These are phyloP conservation scores for Hymenochirus boettgeri DNA, from an alignment of 2,113 vertebrate species.

Conservation along the genomic window DNA sequence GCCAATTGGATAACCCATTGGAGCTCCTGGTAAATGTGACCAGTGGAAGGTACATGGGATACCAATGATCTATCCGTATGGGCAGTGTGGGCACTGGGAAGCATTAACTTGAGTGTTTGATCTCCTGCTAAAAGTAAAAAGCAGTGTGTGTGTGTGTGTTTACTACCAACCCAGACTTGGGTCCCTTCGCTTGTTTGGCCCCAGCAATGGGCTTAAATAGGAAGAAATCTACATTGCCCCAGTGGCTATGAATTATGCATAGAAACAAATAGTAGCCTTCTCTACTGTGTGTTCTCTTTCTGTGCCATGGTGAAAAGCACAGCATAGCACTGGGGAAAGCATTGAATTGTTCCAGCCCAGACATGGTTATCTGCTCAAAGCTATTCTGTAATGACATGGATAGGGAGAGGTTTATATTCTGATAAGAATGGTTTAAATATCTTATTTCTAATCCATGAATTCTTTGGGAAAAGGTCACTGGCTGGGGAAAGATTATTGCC, in stretches of 20 bases:
- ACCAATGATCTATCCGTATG: no score
- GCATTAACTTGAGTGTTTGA: no score
- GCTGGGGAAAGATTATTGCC: conserved; percentile 19
- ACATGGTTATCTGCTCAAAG: conserved; percentile 42
- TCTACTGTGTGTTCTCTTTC: conserved; percentile 46
- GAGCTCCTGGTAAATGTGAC: no score
- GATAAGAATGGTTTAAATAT: conserved; percentile 41
- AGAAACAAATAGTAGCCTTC: conserved; percentile 58
- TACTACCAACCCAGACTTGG: background rate
- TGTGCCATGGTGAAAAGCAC: conserved; percentile 25
- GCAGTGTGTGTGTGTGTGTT: background rate
- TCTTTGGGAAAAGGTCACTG: conserved; percentile 45
- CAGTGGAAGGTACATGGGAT: no score
- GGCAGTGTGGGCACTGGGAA: no score
- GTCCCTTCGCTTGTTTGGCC: conserved; percentile 42
- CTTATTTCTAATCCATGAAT: conserved; percentile 38
- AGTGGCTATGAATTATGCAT: conserved; percentile 59
- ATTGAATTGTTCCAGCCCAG: conserved; percentile 37
- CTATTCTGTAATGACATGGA: conserved; percentile 25
- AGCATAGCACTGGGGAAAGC: conserved; percentile 24
- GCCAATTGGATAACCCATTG: no score
- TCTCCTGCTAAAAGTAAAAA: no score
- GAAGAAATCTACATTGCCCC: conserved; percentile 47
- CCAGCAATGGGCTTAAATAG: conserved; percentile 38
- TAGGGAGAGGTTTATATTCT: conserved; percentile 27